Base-by-base conservation (phyloP, 2,113 vertebrate genomes). In the Scartelaos histophorus region DNA sequence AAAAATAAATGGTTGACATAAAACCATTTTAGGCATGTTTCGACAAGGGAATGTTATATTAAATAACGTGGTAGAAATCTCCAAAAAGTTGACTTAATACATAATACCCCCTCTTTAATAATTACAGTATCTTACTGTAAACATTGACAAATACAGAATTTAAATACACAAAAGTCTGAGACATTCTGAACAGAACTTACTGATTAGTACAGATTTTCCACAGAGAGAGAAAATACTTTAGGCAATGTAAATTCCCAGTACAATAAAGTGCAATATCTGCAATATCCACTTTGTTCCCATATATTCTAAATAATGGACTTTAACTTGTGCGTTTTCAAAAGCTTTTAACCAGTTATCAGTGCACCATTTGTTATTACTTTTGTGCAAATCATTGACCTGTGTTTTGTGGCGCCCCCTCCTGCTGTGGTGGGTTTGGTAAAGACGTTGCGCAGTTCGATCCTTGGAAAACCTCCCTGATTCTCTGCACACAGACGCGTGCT, bases 391-490 rank as follows among this genome's bases (percentile, higher is more conserved):
- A 82, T 0, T 29, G 12, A 11, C 51, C 35, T 13, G 13, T 13
- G 0, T 64, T 70, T 15, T 29, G 56, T 19, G 45, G 60, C 7
- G 71, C 81, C 58, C 69, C 73, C 43, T 62, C 35, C 5, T 7
- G 19, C 10, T 24, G 65, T 19, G 76, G 65, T 17, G 66, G 73
- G 49, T 76, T 89, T 24, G 35, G 57, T 16, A 47, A 65, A 5
- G 51, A 0, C 0, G 74, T 10, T 0, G 29, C 24, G 0, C 54
- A 11, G 16, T 58, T 56, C 19, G 70, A 68, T 7, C 47, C 70
- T 70, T 76, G 58, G 25, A 97, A 93, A 54, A 97, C 25, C n/a
- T 84, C 88, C 67, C 90, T 92, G 66, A 97, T 95, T 67, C 87
- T 70, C 19, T 91, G 82, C 16, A 94, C 85, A 24, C 96, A 97